Evolutionary conservation across 2,113 vertebrate species (phyloP).

Genomic region (Helogale parvula): DNA sequence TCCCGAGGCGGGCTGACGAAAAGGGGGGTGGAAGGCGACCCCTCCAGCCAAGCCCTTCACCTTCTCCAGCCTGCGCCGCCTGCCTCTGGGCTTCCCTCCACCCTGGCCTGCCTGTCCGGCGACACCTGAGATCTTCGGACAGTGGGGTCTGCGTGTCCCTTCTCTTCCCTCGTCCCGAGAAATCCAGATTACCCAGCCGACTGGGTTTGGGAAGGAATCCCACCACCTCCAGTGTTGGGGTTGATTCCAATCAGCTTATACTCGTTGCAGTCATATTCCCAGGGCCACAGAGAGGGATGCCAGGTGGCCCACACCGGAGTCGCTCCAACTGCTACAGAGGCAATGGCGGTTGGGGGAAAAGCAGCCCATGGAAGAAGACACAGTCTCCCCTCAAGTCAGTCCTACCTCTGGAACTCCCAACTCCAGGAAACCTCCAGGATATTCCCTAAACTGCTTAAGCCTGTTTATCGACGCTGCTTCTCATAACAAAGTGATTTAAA

Average conservation of each 20-base stretch:
- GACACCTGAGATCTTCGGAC: not conserved
- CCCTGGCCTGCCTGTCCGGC: not conserved
- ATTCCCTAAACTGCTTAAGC: not conserved
- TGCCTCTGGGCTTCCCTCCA: not conserved
- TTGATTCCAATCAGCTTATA: not conserved
- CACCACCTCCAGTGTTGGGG: not conserved
- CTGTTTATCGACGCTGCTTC: not conserved
- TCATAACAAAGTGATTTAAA: not conserved
- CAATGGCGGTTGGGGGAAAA: too few species aligned
- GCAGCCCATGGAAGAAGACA: not conserved
- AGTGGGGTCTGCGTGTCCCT: not conserved
- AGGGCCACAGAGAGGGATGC: fast-evolving
- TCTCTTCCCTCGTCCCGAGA: not conserved
- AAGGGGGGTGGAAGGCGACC: not conserved
- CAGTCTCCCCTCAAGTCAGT: not conserved
- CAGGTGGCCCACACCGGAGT: fast-evolving
- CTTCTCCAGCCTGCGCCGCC: too few species aligned
- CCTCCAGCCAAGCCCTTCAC: not conserved
- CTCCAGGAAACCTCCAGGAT: not conserved
- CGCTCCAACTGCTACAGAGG: not conserved
- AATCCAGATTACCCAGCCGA: not conserved
- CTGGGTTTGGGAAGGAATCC: not conserved
- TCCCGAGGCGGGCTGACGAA: not conserved
- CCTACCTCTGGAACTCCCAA: not conserved
- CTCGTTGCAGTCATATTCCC: not conserved